A percentile compares a stretch with the other conserved stretches of the same genome.
phyloP scores from a whole-genome alignment of 1,140 invertebrate species.

The Papilio helenus region DNA sequence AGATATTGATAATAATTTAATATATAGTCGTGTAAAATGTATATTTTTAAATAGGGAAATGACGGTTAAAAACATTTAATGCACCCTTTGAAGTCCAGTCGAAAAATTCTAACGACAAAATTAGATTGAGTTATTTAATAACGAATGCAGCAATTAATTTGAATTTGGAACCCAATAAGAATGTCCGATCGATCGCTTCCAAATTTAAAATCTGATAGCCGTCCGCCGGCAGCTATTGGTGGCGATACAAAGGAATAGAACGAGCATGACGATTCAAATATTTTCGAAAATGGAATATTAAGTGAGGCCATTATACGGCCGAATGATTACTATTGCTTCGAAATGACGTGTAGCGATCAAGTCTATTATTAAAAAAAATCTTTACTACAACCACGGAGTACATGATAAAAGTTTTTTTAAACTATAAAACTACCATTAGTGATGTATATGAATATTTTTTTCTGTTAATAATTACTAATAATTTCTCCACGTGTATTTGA shows the following conservation, averaged over 20 bases:
- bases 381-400: constrained; percentile 50
- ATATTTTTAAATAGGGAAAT: not conserved
- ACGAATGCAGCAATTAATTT: constrained; percentile 55
- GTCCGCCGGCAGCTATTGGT: constrained; percentile 60
- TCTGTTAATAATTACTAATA: not conserved
- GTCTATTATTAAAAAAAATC: constrained; percentile 67
- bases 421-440: not conserved
- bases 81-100: not conserved
- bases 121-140: constrained; percentile 47
- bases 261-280: constrained; percentile 81
- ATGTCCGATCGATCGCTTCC: constrained; percentile 66
- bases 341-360: constrained; percentile 47
- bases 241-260: constrained; percentile 74
- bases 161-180: constrained; percentile 66
- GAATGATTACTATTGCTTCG: constrained; percentile 70
- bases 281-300: constrained; percentile 82
- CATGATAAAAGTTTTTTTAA: constrained; percentile 23
- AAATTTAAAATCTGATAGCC: constrained; percentile 79
- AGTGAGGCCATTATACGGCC: constrained; percentile 79
- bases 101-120: not conserved
- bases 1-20: not conserved
- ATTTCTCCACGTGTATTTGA: not conserved
- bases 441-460: not conserved
- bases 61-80: not conserved
- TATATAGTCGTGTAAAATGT: not conserved